Evolutionary conservation across 2,113 vertebrate genomes (phyloP), one percentile per base, ranked within the genome.

Genomic region (Callospermophilus lateralis): DNA sequence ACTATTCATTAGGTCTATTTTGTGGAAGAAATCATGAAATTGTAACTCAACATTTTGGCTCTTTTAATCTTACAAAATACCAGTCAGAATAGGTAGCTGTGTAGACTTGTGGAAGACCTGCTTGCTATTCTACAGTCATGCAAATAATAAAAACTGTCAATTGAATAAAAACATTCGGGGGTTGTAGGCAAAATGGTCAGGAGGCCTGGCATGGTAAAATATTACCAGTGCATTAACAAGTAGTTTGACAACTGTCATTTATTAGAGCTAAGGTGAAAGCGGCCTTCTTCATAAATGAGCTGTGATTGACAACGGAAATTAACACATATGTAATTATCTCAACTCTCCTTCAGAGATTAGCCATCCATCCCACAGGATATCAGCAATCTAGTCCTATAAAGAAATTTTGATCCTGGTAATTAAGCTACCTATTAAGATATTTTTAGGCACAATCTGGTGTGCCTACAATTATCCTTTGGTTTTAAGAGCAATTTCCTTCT

Each of bases 11-110:
- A 58, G 17, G 1, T 48, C 61, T 72, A 79, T 42, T 24, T 22
- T 81, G 8, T 68, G 37, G 72, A 45, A 51, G 88, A 95, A 90
- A 79, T 32, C n/a, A 32, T 84, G 22, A 24, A 37, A 67, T 93
- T 90, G 0, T 84, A 73, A 77, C 74, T 86, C 9, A 10, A 61
- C 30, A 26, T 70, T 70, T 70, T 70, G 34, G 67, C 32, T 70
- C 42, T 96, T 96, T 90, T 88, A 45, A 90, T 80, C 37, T 90
- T 74, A 39, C 42, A 51, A 73, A 96, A 26, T 77, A 42, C 9
- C 28, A 39, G 26, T 67, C 34, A 58, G 51, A 88, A 83, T 39
- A 55, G 34, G 15, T 53, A 63, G 61, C 37, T 34, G 28, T 34
- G 70, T 51, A 84, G 22, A 48, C 68, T 2, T 6, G 4, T 91